phyloP scores from a whole-genome alignment of 2,113 vertebrate species.

The Nothobranchius furzeri region DNA sequence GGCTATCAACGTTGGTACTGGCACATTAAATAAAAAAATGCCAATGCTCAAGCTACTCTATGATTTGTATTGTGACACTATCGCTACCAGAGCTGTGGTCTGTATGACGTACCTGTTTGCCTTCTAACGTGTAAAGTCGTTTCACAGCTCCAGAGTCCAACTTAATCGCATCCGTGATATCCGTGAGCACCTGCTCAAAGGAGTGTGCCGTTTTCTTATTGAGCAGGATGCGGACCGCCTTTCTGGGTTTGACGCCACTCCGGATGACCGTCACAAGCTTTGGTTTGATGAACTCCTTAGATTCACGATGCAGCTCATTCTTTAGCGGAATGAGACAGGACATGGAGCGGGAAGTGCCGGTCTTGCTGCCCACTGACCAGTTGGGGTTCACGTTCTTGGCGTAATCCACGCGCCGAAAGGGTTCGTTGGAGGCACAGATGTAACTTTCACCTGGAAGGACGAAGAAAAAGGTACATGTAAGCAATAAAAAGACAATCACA shows the following conservation, averaged over 20 bases:
- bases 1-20: too few species aligned
- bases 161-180: constrained; percentile 98
- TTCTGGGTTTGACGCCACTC: constrained; percentile 94
- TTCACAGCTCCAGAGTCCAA: constrained; percentile 95
- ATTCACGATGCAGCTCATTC: constrained; percentile 84
- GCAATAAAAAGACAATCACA: too few species aligned
- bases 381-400: constrained; percentile 95
- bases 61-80: too few species aligned
- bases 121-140: constrained; percentile 93
- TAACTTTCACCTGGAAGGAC: constrained; percentile 91
- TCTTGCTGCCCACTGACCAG: constrained; percentile 93
- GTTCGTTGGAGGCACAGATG: constrained; percentile 95
- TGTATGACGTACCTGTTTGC: constrained; percentile 88
- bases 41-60: too few species aligned
- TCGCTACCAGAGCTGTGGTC: neutral
- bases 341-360: constrained; percentile 82
- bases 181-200: constrained; percentile 95
- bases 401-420: constrained; percentile 93
- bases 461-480: neutral
- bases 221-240: constrained; percentile 94
- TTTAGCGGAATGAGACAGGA: constrained; percentile 79
- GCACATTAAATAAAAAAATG: too few species aligned
- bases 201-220: constrained; percentile 99
- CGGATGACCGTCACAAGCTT: constrained; percentile 97
- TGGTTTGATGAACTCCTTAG: constrained; percentile 96